Conservation (phyloP, 23 tunicate species). For the Halocynthia roretzi region DNA sequence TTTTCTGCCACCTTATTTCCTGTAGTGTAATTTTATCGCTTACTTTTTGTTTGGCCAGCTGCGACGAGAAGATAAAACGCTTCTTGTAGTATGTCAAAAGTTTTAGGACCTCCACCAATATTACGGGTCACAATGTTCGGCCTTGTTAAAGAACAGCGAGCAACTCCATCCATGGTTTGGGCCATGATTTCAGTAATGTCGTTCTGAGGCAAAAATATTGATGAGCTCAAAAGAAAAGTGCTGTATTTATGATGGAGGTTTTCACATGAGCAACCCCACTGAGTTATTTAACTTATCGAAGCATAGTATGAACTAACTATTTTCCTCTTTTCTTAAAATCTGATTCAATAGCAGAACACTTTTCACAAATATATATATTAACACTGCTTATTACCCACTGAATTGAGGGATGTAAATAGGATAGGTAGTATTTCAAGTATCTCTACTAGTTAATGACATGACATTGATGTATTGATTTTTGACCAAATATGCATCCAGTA, state of each 20-base stretch:
- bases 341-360: too few relatives aligned
- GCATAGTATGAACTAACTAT: too few relatives aligned
- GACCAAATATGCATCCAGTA: neutral
- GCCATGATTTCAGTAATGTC: slow-evolving; percentile 1
- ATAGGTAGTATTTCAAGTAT: neutral
- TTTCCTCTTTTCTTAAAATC: too few relatives aligned
- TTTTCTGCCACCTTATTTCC: neutral
- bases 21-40: too few relatives aligned
- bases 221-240: neutral
- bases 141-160: slow-evolving; percentile 5
- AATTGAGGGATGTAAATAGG: too few relatives aligned
- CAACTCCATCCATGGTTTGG: slow-evolving; percentile 6
- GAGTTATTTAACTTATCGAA: too few relatives aligned
- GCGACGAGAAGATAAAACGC: slow-evolving; percentile 19
- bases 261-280: too few relatives aligned
- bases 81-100: slow-evolving; percentile 3
- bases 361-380: neutral
- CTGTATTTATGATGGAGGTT: neutral
- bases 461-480: too few relatives aligned
- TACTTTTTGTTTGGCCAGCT: slow-evolving; percentile 3
- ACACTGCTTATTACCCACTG: too few relatives aligned
- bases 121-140: neutral
- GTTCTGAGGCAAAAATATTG: neutral
- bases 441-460: too few relatives aligned
- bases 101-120: slow-evolving; percentile 1